phyloP scores from a whole-genome alignment of 2,797 vertebrate genomes.

The Chaunax sp. region DNA sequence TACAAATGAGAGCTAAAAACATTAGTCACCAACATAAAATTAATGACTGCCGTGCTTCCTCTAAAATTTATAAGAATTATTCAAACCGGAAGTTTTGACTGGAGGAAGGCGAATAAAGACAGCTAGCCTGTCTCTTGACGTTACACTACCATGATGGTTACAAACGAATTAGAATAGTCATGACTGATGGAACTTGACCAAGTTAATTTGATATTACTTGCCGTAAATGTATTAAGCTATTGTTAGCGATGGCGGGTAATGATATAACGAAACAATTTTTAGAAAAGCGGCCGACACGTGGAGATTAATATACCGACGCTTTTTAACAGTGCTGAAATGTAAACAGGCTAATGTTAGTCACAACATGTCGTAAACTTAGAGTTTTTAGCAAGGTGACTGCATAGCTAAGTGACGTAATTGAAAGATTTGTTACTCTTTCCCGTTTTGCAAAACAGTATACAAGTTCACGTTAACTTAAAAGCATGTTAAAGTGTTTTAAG shows the following conservation, averaged over 20 bases:
- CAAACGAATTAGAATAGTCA: background rate
- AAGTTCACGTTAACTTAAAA: slow-evolving; percentile 18
- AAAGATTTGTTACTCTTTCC: background rate
- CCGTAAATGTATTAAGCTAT: background rate
- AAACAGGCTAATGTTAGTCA: slow-evolving; percentile 37
- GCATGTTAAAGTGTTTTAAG: background rate
- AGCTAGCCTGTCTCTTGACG: slow-evolving; percentile 4
- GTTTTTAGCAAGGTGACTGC: background rate
- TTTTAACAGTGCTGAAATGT: slow-evolving; percentile 3
- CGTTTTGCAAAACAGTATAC: background rate
- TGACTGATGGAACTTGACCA: slow-evolving; percentile 11
- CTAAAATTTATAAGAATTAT: background rate
- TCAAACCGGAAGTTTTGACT: slow-evolving; percentile 13
- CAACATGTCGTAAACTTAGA: background rate
- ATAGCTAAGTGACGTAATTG: background rate
- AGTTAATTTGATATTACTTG: background rate
- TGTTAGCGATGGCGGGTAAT: too few species aligned
- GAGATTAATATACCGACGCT: background rate
- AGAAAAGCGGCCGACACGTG: background rate
- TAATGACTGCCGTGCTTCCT: rapidly evolving
- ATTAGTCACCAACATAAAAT: rapidly evolving
- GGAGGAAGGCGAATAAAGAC: background rate
- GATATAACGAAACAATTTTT: background rate
- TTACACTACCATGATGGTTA: background rate
- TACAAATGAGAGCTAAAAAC: rapidly evolving